Evolutionary conservation across 2,113 vertebrate genomes (phyloP).

Genomic region (Ascaphus truei): DNA sequence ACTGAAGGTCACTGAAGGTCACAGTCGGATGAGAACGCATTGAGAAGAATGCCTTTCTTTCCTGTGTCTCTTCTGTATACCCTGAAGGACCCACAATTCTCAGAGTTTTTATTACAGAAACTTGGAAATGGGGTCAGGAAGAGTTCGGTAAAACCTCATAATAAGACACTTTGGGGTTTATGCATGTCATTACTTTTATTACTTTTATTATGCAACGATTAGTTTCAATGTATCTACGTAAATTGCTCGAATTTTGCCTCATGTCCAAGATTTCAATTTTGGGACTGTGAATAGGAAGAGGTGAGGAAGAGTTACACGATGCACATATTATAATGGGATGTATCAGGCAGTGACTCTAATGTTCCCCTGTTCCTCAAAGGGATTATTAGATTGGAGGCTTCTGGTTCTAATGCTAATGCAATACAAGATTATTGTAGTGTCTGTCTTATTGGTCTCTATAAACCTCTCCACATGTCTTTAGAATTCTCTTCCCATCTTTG

Average conservation of each 20-base stretch:
- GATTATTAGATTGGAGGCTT: neutral
- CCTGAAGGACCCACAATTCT: neutral
- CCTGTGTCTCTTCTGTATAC: neutral
- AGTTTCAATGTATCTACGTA: neutral
- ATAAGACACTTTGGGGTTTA: neutral
- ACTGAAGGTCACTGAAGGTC: neutral
- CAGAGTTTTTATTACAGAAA: neutral
- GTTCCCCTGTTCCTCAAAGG: no score
- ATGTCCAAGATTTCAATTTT: neutral
- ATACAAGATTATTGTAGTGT: neutral
- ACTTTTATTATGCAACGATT: neutral
- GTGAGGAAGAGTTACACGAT: no score
- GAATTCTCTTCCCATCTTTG: neutral
- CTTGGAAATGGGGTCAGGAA: neutral
- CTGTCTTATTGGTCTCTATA: neutral
- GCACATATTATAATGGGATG: no score
- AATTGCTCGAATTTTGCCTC: neutral
- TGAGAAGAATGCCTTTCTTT: neutral
- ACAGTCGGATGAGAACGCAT: neutral
- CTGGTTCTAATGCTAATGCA: no score
- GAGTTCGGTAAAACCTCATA: neutral
- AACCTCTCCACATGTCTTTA: neutral
- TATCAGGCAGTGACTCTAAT: no score
- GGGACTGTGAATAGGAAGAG: neutral
- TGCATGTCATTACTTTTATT: neutral